Evolutionary conservation across 35 echinoderm and acorn worm species (phyloP).

Genomic region (Apostichopus parvimensis): DNA sequence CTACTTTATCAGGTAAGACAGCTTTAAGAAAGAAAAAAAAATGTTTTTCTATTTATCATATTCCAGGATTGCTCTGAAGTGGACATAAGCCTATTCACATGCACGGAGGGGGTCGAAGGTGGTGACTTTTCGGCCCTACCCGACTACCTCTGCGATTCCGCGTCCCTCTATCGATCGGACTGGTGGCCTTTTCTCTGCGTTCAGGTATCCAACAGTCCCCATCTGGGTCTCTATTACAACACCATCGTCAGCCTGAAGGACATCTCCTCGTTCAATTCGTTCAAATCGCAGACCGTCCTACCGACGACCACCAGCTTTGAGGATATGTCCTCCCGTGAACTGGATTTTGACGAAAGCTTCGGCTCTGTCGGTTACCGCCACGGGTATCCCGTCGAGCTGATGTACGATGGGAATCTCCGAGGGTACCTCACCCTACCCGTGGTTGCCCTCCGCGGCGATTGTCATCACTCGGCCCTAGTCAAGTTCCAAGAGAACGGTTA

Average conservation of each 20-base stretch:
- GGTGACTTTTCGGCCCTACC: constrained; percentile 52
- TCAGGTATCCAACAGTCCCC: constrained; percentile 72
- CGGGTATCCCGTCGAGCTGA: constrained; percentile 73
- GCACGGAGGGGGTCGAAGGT: constrained; percentile 67
- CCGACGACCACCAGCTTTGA: constrained; percentile 68
- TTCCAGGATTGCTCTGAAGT: constrained; percentile 77
- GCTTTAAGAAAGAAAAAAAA: too few relatives aligned
- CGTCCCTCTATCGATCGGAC: constrained; percentile 69
- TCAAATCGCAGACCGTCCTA: constrained; percentile 13
- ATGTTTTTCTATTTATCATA: background rate
- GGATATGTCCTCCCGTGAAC: constrained; percentile 55
- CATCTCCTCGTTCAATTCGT: constrained; percentile 55
- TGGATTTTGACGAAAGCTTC: constrained; percentile 51
- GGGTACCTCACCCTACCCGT: constrained; percentile 74
- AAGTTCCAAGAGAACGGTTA: constrained; percentile 69
- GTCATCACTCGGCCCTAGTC: constrained; percentile 73
- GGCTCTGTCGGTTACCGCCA: constrained; percentile 13
- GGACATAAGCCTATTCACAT: constrained; percentile 67
- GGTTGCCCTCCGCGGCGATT: constrained; percentile 38
- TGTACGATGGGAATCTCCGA: constrained; percentile 54
- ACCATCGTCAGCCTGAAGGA: constrained; percentile 50
- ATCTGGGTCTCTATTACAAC: constrained; percentile 82
- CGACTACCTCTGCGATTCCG: constrained; percentile 67
- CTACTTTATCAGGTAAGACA: too few relatives aligned
- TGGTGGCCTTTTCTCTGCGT: constrained; percentile 88